A percentile compares a stretch with the other conserved stretches of the same genome.
Conservation (phyloP, 2,888 invertebrate genomes). For the Erebia aethiops region DNA sequence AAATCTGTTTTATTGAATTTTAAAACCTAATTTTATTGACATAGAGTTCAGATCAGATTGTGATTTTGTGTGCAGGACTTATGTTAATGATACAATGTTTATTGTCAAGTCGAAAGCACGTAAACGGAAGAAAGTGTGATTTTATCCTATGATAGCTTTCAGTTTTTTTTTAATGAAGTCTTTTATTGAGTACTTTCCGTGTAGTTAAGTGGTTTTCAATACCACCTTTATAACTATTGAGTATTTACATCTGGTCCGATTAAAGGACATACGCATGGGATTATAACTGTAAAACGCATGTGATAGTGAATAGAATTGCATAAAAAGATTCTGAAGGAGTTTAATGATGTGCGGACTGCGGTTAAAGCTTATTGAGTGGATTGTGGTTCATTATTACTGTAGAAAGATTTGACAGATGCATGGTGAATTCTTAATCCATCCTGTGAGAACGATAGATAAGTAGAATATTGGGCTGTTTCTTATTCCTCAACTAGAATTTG, state of each 20-base stretch:
- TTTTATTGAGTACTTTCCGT: conserved; percentile 27
- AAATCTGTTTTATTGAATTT: conserved; percentile 5
- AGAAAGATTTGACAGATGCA: conserved; percentile 34
- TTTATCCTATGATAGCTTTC: conserved; percentile 44
- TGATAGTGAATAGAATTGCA: conserved; percentile 29
- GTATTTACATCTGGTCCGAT: conserved; percentile 28
- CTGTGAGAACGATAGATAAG: conserved; percentile 42
- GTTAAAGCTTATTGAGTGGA: conserved; percentile 24
- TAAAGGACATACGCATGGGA: conserved; percentile 28
- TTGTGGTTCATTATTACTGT: conserved; percentile 31
- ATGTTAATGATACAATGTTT: conserved; percentile 56
- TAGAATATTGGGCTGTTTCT: background rate
- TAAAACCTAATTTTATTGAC: conserved; percentile 21
- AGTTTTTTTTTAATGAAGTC: conserved; percentile 45
- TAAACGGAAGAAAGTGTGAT: conserved; percentile 54
- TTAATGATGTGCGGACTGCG: conserved; percentile 39
- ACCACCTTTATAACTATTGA: conserved; percentile 30
- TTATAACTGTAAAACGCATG: conserved; percentile 34
- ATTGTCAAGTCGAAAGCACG: conserved; percentile 57
- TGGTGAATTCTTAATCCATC: conserved; percentile 8
- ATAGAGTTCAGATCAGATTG: conserved; percentile 37
- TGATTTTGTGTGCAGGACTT: conserved; percentile 36
- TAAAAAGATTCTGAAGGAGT: conserved; percentile 25
- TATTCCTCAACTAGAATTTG: no score
- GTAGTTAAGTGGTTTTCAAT: conserved; percentile 41